A percentile compares a stretch with the other conserved stretches of the same genome.
Conservation (phyloP, 2,797 vertebrate genomes). For the Lepus townsendii region DNA sequence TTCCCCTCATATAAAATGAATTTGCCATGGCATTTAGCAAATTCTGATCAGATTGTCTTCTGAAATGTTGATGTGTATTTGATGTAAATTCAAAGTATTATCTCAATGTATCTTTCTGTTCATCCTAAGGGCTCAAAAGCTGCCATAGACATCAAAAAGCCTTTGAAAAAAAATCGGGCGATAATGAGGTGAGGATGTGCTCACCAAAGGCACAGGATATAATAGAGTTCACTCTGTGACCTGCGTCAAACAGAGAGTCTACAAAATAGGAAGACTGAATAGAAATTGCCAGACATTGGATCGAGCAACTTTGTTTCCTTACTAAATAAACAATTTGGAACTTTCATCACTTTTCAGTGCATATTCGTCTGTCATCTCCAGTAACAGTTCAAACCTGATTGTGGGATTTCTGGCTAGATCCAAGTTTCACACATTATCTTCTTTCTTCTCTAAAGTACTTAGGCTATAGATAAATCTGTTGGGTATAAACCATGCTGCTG, state of each 20-base stretch:
- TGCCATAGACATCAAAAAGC: constrained; percentile 19
- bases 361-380: constrained; percentile 42
- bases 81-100: constrained; percentile 59
- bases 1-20: constrained; percentile 27
- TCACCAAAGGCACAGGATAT: background rate
- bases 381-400: constrained; percentile 55
- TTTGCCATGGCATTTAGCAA: constrained; percentile 19
- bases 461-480: constrained; percentile 40
- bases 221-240: background rate
- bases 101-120: constrained; percentile 29
- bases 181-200: constrained; percentile 47
- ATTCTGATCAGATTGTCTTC: constrained; percentile 27
- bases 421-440: constrained; percentile 61
- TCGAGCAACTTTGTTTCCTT: constrained; percentile 49
- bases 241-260: constrained; percentile 27
- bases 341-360: constrained; percentile 5
- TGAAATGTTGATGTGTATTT: constrained; percentile 42
- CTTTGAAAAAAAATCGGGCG: constrained; percentile 62
- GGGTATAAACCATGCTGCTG: background rate
- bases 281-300: constrained; percentile 43
- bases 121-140: constrained; percentile 40
- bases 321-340: constrained; percentile 70
- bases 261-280: constrained; percentile 25
- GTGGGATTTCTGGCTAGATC: constrained; percentile 55
- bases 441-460: constrained; percentile 56